phyloP scores from a whole-genome alignment of 2,113 vertebrate species.

The Amphilophus citrinellus region DNA sequence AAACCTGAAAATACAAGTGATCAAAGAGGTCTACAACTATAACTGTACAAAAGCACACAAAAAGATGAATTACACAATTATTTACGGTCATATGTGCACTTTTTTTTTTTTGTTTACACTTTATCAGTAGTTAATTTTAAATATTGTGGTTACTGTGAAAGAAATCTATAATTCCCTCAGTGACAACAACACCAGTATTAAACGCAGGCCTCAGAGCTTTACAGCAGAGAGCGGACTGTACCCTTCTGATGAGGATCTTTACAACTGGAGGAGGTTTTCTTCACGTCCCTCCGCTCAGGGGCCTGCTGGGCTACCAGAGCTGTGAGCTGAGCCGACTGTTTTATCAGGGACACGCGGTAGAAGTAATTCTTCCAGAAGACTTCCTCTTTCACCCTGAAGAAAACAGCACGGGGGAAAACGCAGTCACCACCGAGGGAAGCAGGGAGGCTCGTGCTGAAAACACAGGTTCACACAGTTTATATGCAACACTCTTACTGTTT shows the following conservation, averaged over 20 bases:
- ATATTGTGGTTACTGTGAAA: not conserved
- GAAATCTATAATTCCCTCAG: not conserved
- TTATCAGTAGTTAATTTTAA: not conserved
- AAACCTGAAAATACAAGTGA: not conserved
- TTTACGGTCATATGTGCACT: not conserved
- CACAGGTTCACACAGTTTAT: not conserved
- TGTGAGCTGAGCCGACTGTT: conserved; percentile 67
- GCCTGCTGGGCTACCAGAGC: conserved; percentile 52
- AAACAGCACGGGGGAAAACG: not conserved
- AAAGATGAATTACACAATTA: not conserved
- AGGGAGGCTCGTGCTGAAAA: conserved; percentile 1
- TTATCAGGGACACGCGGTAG: conserved; percentile 64
- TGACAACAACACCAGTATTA: not conserved
- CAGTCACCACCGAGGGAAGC: not conserved
- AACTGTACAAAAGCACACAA: too few relatives aligned
- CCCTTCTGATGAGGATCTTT: conserved; percentile 33
- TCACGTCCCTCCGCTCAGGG: not conserved
- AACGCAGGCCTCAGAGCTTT: not conserved
- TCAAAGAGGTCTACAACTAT: not conserved
- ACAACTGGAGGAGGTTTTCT: not conserved
- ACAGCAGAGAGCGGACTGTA: not conserved
- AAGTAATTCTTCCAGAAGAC: conserved; percentile 73
- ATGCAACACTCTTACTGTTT: conserved; percentile 86
- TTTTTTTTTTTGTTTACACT: conserved; percentile 4
- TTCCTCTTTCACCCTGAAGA: conserved; percentile 65